Evolutionary conservation across 2,113 vertebrate species (phyloP), one percentile per base, ranked within the genome.

Genomic region (Sarotherodon lohbergeri): DNA sequence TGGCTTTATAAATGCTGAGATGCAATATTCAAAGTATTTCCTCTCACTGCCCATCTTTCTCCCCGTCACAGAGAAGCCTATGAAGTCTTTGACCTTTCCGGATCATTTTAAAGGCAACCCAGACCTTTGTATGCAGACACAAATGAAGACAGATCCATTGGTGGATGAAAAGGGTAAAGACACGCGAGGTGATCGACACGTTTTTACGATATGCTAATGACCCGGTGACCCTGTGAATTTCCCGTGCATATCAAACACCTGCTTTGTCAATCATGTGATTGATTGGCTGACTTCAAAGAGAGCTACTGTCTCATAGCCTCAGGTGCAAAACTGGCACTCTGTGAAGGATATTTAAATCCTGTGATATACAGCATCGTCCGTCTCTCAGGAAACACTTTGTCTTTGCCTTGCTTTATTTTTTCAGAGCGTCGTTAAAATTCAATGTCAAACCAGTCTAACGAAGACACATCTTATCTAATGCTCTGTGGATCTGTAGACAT

Each of bases 111-210:
- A 95, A 95, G 93, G 95, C 94, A 93, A 93, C 93, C 88, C 89
- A 92, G 95, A 96, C 96, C 95, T 96, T 96, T 96, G 93, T 94
- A 86, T 88, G 93, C 90, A 93, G 94, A 94, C 94, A 95, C 94
- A 94, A 96, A 96, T 96, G 94, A 96, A 96, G 96, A 96, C 94
- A 91, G 94, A 96, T 96, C 90, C 86, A 83, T 86, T 41, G 93
- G 92, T 90, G 94, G 94, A 96, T 95, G 96, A 96, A 96, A 96
- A 96, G 96, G 95, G 95, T 96, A 96, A 95, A 95, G 93, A 88
- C 91, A 93, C 83, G 92, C 83, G 24, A 87, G 90, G 56, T 93
- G 93, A 93, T 95, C 91, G 94, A 95, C 94, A 95, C 86, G 46
- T 93, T 94, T 93, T 94, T 88, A 90, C 90, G 81, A 95, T 95